Base-by-base conservation (phyloP, 2,113 vertebrate genomes). In the Tautogolabrus adspersus region DNA sequence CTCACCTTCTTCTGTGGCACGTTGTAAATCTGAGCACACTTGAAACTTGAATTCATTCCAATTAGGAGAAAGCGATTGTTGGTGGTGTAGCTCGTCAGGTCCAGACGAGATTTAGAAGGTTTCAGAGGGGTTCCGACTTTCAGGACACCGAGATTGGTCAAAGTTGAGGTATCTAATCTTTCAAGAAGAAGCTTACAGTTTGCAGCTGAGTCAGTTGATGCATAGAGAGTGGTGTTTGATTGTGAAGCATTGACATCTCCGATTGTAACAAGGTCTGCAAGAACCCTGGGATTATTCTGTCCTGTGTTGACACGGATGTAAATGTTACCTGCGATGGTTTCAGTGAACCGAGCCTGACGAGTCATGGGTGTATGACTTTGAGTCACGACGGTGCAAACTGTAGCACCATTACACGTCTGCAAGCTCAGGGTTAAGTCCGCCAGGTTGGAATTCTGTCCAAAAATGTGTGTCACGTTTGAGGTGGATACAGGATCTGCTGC, bases 391-490 rank as follows among this genome's bases (percentile, higher is more conserved):
- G 90, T 75, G 59, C 95, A 96, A 6, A 91, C 91, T 77, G 46
- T 87, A 1, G 11, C 66, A 23, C 81, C 85, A 1, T 82, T 66
- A 60, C 94, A 96, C 1, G 92, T 89, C n/a, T 89, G 68, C 21
- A 96, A 40, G 12, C 83, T 79, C 78, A 96, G 30, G 0, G 95
- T 94, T 9, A 92, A 82, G 66, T 94, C 94, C 5, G 93, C 92
- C 4, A 95, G 79, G 59, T 83, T 80, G 4, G 83, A 30, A 6
- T 11, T 82, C n/a, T 69, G 34, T 6, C 62, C 12, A 44, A 95
- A 91, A 7, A 93, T 58, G 0, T 4, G 0, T 2, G 90, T 74
- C 16, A 93, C 60, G 8, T 85, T 83, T 23, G 92, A 8, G 0
- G 26, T 38, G 3, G 42, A 12, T 3, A 6, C 10, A 7, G 66